Conservation (phyloP, 2,113 vertebrate genomes). For the Scomber colias region DNA sequence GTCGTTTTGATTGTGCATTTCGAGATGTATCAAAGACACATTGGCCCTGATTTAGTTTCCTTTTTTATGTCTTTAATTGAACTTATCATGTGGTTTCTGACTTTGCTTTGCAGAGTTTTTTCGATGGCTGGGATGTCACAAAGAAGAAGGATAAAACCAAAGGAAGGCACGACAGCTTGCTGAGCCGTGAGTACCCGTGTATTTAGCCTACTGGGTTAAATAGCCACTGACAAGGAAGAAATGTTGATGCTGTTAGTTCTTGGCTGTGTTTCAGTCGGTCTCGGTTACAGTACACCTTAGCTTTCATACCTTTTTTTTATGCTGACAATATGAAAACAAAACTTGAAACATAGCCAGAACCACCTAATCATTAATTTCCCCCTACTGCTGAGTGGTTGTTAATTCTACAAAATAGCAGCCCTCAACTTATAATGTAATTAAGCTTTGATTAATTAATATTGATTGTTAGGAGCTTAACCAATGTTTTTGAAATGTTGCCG, state of each 20-base stretch:
- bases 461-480: constrained; percentile 23
- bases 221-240: background rate
- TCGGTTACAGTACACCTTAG: constrained; percentile 16
- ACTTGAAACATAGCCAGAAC: background rate
- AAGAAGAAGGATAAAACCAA: constrained; percentile 97
- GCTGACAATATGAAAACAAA: constrained; percentile 2
- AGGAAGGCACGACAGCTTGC: constrained; percentile 84
- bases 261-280: background rate
- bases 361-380: constrained; percentile 28
- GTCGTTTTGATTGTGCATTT: background rate
- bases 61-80: background rate
- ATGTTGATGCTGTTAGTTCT: background rate
- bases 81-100: background rate
- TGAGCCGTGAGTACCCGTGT: constrained; percentile 76
- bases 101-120: constrained; percentile 90
- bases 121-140: constrained; percentile 94
- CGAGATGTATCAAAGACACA: constrained; percentile 4
- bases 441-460: constrained; percentile 27
- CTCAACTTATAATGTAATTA: constrained; percentile 4
- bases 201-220: too few species aligned
- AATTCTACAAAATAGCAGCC: background rate
- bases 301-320: constrained; percentile 23
- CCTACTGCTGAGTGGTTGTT: constrained; percentile 9
- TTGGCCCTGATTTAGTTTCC: background rate
- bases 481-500: background rate